phyloP scores from a whole-genome alignment of 1,140 invertebrate species.

The Micrasema minimum region DNA sequence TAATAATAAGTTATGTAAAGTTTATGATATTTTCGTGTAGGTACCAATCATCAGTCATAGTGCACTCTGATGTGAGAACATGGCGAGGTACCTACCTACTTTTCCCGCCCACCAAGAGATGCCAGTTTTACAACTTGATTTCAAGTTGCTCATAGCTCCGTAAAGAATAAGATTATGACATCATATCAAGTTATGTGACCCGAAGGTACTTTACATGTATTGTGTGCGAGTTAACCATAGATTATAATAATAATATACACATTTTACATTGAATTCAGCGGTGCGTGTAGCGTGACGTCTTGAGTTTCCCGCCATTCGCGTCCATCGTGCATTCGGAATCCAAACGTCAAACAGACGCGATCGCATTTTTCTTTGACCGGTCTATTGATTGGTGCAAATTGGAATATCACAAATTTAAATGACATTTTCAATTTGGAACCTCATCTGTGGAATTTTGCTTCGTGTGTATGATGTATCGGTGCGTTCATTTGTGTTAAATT shows the following conservation, averaged over 20 bases:
- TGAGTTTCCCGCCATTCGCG: slow-evolving; percentile 9
- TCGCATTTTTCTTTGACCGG: slow-evolving; percentile 18
- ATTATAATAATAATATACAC: too few relatives aligned
- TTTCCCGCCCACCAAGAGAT: background rate
- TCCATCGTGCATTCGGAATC: slow-evolving; percentile 42
- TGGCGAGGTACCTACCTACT: background rate
- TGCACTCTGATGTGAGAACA: background rate
- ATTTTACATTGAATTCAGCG: background rate
- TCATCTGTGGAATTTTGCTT: slow-evolving; percentile 48
- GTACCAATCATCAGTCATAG: background rate
- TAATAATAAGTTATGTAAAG: too few relatives aligned
- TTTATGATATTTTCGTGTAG: too few relatives aligned
- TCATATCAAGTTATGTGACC: slow-evolving; percentile 36
- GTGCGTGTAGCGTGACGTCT: slow-evolving; percentile 47
- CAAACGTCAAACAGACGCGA: slow-evolving; percentile 24
- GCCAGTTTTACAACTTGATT: background rate
- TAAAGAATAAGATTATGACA: slow-evolving; percentile 31
- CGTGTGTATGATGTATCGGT: slow-evolving; percentile 46
- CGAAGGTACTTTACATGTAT: background rate
- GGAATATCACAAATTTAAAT: slow-evolving; percentile 33
- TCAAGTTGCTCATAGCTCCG: slow-evolving; percentile 12
- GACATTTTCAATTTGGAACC: slow-evolving; percentile 50
- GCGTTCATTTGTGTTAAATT: slow-evolving; percentile 21
- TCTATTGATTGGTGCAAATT: slow-evolving; percentile 21
- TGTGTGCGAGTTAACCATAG: slow-evolving; percentile 25